These are phyloP conservation scores for Astyanax mexicanus DNA, from an alignment of 2,797 vertebrate genomes.

Conservation along the genomic window DNA sequence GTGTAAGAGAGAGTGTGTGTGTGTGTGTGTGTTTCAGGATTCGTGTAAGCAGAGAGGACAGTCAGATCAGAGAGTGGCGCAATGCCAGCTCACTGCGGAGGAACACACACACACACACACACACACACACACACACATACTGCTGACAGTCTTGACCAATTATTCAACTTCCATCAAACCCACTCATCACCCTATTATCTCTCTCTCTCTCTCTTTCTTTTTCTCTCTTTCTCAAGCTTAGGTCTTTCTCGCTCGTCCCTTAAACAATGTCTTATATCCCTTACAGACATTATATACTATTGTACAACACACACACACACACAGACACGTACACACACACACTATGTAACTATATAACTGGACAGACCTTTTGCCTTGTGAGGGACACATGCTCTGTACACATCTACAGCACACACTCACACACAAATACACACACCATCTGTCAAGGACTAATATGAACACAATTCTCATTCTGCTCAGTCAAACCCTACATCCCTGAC, in stretches of 20 bases:
- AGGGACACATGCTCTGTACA: conserved; percentile 11
- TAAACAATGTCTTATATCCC: conserved; percentile 20
- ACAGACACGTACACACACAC: too few relatives aligned
- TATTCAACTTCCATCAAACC: conserved; percentile 35
- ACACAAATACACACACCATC: conserved; percentile 37
- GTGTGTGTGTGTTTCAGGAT: conserved; percentile 24
- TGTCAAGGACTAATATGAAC: conserved; percentile 45
- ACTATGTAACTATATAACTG: not conserved
- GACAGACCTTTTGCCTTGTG: conserved; percentile 29
- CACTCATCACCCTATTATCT: conserved; percentile 14
- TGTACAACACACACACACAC: not conserved
- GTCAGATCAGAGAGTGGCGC: conserved; percentile 52
- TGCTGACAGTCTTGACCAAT: conserved; percentile 38
- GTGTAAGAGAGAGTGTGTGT: too few relatives aligned
- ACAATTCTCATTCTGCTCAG: conserved; percentile 33
- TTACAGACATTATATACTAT: not conserved
- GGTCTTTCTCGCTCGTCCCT: too few relatives aligned
- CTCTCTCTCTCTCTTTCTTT: not conserved
- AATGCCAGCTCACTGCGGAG: conserved; percentile 59
- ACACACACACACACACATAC: conserved; percentile 38
- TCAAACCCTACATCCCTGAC: conserved; percentile 17
- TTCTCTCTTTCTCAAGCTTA: not conserved
- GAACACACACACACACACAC: conserved; percentile 27
- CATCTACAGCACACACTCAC: conserved; percentile 15
- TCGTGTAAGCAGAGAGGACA: conserved; percentile 43